Conservation (phyloP, 1,140 invertebrate genomes). For the Dendrolimus punctatus region DNA sequence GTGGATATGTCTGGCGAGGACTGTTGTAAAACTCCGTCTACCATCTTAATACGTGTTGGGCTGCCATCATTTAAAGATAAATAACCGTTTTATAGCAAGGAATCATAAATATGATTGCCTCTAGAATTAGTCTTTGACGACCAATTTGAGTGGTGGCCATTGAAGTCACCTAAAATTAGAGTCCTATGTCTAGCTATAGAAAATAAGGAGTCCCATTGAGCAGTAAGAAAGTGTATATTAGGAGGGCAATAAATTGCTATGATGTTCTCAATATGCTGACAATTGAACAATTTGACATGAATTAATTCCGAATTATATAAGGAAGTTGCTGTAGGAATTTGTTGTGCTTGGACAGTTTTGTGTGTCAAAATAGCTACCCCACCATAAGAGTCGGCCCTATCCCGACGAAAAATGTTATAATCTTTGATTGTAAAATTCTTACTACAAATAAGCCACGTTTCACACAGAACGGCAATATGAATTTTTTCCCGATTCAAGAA, state of each 20-base stretch:
- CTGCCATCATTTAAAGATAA: slow-evolving; percentile 7
- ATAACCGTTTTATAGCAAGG: slow-evolving; percentile 6
- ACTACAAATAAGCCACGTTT: slow-evolving; percentile 13
- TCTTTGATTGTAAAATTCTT: slow-evolving; percentile 6
- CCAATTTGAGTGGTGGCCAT: slow-evolving; percentile 2
- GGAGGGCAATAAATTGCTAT: slow-evolving; percentile 14
- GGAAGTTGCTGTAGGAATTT: neutral
- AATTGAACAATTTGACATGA: slow-evolving; percentile 10
- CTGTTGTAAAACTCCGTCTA: slow-evolving; percentile 6
- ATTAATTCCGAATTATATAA: slow-evolving; percentile 4
- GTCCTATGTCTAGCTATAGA: neutral
- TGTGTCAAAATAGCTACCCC: slow-evolving; percentile 12
- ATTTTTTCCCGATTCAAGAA: slow-evolving; percentile 11
- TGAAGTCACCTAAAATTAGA: slow-evolving; percentile 3
- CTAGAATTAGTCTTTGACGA: slow-evolving; percentile 8
- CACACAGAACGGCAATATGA: slow-evolving; percentile 10
- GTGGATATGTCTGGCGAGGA: slow-evolving; percentile 9
- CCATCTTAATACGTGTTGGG: slow-evolving; percentile 7
- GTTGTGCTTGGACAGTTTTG: neutral
- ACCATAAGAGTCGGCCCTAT: slow-evolving; percentile 8
- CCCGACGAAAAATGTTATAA: slow-evolving; percentile 7
- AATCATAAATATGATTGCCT: slow-evolving; percentile 6
- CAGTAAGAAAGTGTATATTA: neutral
- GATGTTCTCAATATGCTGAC: slow-evolving; percentile 8
- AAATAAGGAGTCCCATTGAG: slow-evolving; percentile 5